phyloP scores from a whole-genome alignment of 2,888 invertebrate species.

The Elysia crispata region DNA sequence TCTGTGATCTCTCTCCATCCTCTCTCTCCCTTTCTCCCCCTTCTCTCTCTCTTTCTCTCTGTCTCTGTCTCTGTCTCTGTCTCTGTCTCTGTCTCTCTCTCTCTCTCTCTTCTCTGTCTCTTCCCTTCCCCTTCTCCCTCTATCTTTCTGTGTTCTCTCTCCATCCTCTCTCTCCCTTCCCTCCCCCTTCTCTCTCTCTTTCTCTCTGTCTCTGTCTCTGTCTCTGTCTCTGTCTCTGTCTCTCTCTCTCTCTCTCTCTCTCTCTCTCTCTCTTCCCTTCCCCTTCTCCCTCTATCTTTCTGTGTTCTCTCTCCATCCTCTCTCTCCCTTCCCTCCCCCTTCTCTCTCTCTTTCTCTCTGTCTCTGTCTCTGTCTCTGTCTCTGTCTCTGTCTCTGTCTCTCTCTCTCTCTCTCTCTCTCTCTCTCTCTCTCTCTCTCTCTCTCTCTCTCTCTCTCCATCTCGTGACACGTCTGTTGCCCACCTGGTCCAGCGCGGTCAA shows the following conservation, averaged over 20 bases:
- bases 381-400: slow-evolving; percentile 13
- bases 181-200: background rate
- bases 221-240: slow-evolving; percentile 11
- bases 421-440: slow-evolving; percentile 12
- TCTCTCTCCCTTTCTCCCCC: background rate
- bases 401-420: slow-evolving; percentile 11
- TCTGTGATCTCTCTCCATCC: background rate
- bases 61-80: background rate
- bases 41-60: slow-evolving; percentile 10
- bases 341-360: background rate
- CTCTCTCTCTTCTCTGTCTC: slow-evolving; percentile 17
- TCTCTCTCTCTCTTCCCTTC: slow-evolving; percentile 7
- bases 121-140: background rate
- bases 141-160: background rate
- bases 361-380: slow-evolving; percentile 17
- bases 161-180: background rate
- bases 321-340: background rate
- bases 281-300: background rate
- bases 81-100: slow-evolving; percentile 12
- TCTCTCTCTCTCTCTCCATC: background rate
- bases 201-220: slow-evolving; percentile 12
- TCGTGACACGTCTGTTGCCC: slow-evolving; percentile 16
- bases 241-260: slow-evolving; percentile 16
- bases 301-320: background rate
- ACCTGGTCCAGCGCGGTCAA: slow-evolving; percentile 90